These are phyloP conservation scores for Garrulus glandarius DNA, from an alignment of 2,797 vertebrate species.

Conservation along the genomic window DNA sequence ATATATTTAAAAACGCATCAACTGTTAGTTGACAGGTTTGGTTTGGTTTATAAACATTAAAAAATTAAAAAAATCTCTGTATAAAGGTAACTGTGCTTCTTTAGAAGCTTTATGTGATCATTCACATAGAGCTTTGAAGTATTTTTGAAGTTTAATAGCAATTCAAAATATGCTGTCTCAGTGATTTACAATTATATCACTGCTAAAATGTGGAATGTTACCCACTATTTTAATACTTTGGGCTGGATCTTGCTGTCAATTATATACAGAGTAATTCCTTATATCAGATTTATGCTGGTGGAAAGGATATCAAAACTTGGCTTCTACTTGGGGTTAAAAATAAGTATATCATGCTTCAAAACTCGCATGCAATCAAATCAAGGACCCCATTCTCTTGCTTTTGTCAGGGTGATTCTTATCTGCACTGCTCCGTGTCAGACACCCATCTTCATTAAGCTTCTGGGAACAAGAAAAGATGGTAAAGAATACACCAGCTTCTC, in stretches of 20 bases:
- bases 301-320: not conserved
- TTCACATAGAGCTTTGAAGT: constrained; percentile 49
- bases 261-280: not conserved
- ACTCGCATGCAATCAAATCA: constrained; percentile 16
- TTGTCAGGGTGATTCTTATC: not conserved
- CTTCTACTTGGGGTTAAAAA: not conserved
- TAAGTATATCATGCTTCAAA: not conserved
- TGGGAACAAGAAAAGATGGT: not conserved
- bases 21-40: constrained; percentile 11
- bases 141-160: constrained; percentile 38
- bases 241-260: not conserved
- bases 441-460: not conserved
- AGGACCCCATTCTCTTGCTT: not conserved
- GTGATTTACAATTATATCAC: constrained; percentile 6
- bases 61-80: constrained; percentile 67
- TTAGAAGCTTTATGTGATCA: constrained; percentile 59
- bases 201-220: constrained; percentile 8
- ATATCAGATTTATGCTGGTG: constrained; percentile 18
- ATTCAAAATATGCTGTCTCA: not conserved
- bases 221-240: not conserved
- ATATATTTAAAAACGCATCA: constrained; percentile 66
- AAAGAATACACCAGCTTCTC: constrained; percentile 13
- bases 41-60: constrained; percentile 69
- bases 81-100: constrained; percentile 77
- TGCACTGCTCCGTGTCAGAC: not conserved